phyloP scores from a whole-genome alignment of 2,113 vertebrate species.

The Mus musculus region GRCm39 chr10:3771001-3771500 shows the following conservation, averaged over 20 bases:
- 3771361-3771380: background rate
- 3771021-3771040: constrained; percentile 12
- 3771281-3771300: background rate
- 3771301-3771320: background rate
- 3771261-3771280: background rate
- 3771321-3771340: background rate
- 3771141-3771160: background rate
- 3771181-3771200: too few relatives aligned
- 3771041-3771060: background rate
- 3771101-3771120: background rate
- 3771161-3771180: background rate
- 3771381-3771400: background rate
- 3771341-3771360: background rate
- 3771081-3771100: background rate
- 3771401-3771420: background rate
- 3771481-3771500: background rate
- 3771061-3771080: background rate
- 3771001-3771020: background rate
- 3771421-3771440: background rate
- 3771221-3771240: background rate
- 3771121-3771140: background rate
- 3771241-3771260: background rate
- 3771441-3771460: background rate
- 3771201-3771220: background rate
- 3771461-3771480: background rate